Evolutionary conservation across 2,113 vertebrate species (phyloP), one percentile per base, ranked within the genome.

Genomic region (Eurystomus gularis): DNA sequence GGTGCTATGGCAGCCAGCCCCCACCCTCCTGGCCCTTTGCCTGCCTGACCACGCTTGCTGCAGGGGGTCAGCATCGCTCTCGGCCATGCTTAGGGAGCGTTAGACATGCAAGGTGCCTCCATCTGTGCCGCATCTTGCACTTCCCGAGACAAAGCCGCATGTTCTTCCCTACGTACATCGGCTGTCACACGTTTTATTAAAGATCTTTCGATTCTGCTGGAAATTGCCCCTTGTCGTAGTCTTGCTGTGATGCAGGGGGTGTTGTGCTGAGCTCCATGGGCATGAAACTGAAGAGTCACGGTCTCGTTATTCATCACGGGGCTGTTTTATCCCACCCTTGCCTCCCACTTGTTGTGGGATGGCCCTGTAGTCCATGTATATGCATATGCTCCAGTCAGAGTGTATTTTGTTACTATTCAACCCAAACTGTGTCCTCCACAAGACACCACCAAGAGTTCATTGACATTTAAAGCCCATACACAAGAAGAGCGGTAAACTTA

Each of bases 31-130:
- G 0, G 19, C 58, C 60, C 42, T 58, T 70, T 31, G 6, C 40
- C 70, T 3, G 1, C n/a, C 23, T 44, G 61, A 14, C 58, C 3
- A 3, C 0, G 0, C 65, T 44, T 31, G 51, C 40, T 4, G 5
- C 72, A 37, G 82, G 7, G 71, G 17, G 6, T 17, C 1, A 1
- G 78, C 65, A 17, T 33, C 0, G 4, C 44, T 35, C 35, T 28
- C 0, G 2, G 61, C 24, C 9, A 0, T 4, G 12, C 15, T 1
- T 6, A 33, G 49, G 49, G 37, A 71, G 61, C 0, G 14, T 24
- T 9, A 21, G 51, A 54, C 13, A 3, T 2, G 26, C 2, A 3
- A 54, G 60, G 17, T 44, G n/a, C 72, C n/a, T 84, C 73, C 60
- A 8, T 12, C 33, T 46, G 40, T 66, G 81, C 77, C 7, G 3